phyloP scores from a whole-genome alignment of 2,888 invertebrate genomes.

The Eupithecia insigniata region DNA sequence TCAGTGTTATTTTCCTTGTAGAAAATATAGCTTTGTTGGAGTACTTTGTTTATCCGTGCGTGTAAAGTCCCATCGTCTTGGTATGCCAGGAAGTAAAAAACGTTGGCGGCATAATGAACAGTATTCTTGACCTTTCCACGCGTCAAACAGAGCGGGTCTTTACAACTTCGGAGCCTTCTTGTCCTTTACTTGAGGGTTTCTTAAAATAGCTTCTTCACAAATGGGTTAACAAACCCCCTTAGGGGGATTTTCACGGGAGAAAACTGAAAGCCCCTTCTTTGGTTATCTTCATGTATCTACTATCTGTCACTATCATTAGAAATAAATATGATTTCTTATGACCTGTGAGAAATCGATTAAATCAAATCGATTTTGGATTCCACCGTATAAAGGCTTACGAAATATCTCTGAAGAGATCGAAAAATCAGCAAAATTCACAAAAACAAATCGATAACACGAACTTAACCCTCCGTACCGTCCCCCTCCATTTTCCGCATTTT shows the following conservation, averaged over 20 bases:
- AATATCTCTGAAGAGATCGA: constrained; percentile 59
- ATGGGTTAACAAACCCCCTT: background rate
- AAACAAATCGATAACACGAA: constrained; percentile 80
- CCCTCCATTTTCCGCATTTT: constrained; percentile 82
- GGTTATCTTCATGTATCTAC: background rate
- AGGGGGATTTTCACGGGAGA: too few species aligned
- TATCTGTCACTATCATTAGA: background rate
- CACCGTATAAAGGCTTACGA: constrained; percentile 29
- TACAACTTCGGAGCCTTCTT: background rate
- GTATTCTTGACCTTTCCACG: constrained; percentile 7
- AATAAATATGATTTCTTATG: constrained; percentile 11
- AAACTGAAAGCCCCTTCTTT: too few species aligned
- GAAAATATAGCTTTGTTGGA: constrained; percentile 7
- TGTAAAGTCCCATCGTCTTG: background rate
- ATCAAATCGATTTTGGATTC: constrained; percentile 23
- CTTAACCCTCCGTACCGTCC: constrained; percentile 80
- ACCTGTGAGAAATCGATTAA: constrained; percentile 9
- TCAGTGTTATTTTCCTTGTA: background rate
- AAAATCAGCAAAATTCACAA: constrained; percentile 78
- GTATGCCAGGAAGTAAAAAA: constrained; percentile 11
- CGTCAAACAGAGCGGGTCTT: background rate
- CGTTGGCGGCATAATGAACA: constrained; percentile 8
- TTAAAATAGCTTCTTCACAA: background rate
- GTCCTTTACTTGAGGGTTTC: constrained; percentile 9
- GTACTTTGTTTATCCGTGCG: constrained; percentile 2